Conservation (phyloP, 1,140 invertebrate genomes). For the Drosophila auraria region DNA sequence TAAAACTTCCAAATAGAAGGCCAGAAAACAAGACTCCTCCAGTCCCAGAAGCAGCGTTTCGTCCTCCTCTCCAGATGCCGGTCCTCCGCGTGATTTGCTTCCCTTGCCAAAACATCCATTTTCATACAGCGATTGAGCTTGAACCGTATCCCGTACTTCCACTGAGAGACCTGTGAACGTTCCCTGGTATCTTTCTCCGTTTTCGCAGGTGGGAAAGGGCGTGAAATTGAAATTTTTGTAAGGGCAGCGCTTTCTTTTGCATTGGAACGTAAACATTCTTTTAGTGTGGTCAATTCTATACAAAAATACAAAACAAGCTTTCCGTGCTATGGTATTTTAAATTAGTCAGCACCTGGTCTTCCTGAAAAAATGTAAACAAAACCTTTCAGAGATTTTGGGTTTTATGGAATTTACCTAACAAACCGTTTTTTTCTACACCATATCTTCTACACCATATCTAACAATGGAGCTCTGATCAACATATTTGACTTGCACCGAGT, state of each 20-base stretch:
- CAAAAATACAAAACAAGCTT: neutral
- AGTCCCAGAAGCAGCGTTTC: conserved; percentile 89
- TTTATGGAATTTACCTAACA: too few species aligned
- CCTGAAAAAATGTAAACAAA: conserved; percentile 8
- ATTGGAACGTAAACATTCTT: conserved; percentile 57
- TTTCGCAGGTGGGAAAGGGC: conserved; percentile 36
- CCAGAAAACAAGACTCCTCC: conserved; percentile 93
- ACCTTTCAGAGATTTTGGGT: too few species aligned
- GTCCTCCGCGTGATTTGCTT: conserved; percentile 87
- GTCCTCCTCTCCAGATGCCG: conserved; percentile 74
- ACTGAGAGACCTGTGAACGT: conserved; percentile 88
- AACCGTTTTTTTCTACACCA: too few species aligned
- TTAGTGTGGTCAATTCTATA: neutral
- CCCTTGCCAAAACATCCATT: conserved; percentile 92
- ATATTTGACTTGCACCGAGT: too few species aligned
- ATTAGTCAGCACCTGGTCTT: neutral
- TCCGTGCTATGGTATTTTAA: neutral
- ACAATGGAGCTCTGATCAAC: too few species aligned
- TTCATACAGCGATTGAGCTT: conserved; percentile 87
- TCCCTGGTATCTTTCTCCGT: conserved; percentile 32
- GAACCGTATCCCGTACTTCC: conserved; percentile 87
- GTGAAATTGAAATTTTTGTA: neutral
- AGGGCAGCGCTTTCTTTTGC: conserved; percentile 56
- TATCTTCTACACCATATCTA: too few species aligned
- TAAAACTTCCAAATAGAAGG: conserved; percentile 90